A percentile compares a stretch with the other conserved stretches of the same genome.
phyloP scores from a whole-genome alignment of 2,888 invertebrate species.

The Dugesia japonica region DNA sequence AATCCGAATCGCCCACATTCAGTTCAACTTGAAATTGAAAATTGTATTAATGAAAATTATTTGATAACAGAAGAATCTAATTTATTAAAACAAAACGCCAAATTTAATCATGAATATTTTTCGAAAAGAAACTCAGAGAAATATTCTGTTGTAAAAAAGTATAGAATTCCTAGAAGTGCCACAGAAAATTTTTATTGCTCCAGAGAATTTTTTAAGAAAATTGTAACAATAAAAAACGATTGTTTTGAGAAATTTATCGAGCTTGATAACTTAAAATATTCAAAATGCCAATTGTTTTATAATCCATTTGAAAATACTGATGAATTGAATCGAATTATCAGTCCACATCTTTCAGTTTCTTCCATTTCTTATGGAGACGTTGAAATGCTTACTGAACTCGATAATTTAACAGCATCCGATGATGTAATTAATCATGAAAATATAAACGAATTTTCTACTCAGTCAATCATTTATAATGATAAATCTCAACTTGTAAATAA shows the following conservation, averaged over 20 bases:
- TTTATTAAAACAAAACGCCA: not conserved
- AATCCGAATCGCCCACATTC: not conserved
- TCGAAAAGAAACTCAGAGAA: not conserved
- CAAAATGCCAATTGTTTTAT: conserved; percentile 1
- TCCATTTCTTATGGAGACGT: not conserved
- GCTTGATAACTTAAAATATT: not conserved
- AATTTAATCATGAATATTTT: not conserved
- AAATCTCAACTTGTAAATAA: not conserved
- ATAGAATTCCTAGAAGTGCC: not conserved
- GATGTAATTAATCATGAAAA: not conserved
- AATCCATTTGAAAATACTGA: not conserved
- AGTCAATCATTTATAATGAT: not conserved
- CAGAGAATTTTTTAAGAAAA: conserved; percentile 1
- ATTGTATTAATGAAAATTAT: not conserved
- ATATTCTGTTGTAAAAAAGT: not conserved
- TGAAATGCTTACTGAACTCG: not conserved
- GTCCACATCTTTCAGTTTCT: not conserved
- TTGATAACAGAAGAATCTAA: not conserved
- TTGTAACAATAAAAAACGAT: not conserved
- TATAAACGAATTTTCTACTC: not conserved
- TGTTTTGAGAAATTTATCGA: conserved; percentile 4
- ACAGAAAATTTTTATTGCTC: not conserved
- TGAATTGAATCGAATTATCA: not conserved
- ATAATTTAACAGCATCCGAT: not conserved
- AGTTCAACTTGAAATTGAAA: not conserved